Evolutionary conservation across 2,113 vertebrate genomes (phyloP).

Genomic region (Xenopus borealis): DNA sequence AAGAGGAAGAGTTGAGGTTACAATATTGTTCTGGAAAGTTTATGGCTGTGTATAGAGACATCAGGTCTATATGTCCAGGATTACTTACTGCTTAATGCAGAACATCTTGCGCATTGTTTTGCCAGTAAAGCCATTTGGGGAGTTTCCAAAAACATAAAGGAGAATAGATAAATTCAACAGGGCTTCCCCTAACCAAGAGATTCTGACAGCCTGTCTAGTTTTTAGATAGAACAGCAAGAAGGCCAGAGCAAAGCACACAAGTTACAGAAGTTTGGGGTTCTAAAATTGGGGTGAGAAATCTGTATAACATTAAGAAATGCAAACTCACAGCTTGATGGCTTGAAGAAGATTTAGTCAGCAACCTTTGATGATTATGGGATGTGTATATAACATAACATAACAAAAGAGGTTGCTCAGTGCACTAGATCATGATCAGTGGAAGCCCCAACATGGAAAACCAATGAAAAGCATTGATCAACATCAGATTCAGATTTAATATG

Average conservation of each 20-base stretch:
- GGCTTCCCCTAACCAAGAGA: conserved; percentile 61
- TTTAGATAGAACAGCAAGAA: rapidly evolving
- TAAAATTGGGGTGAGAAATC: no score
- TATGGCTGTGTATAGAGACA: conserved; percentile 70
- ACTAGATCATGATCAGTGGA: no score
- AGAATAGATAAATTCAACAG: conserved; percentile 52
- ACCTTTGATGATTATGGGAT: no score
- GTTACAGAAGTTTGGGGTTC: no score
- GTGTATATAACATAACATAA: no score
- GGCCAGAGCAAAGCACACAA: neutral
- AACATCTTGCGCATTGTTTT: conserved; percentile 57
- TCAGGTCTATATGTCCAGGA: conserved; percentile 67
- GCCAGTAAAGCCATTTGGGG: conserved; percentile 68
- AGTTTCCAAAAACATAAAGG: conserved; percentile 60
- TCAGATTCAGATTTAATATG: no score
- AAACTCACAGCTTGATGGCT: no score
- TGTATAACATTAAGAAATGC: no score
- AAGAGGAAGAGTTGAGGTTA: conserved; percentile 70
- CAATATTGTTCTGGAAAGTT: conserved; percentile 63
- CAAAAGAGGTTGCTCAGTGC: no score
- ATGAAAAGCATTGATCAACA: no score
- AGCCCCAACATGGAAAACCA: no score
- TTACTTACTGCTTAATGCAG: conserved; percentile 65
- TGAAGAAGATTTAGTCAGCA: no score
- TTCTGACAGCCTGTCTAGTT: conserved; percentile 13